phyloP scores from a whole-genome alignment of 2,888 invertebrate genomes.

The Spicauda simplicius region DNA sequence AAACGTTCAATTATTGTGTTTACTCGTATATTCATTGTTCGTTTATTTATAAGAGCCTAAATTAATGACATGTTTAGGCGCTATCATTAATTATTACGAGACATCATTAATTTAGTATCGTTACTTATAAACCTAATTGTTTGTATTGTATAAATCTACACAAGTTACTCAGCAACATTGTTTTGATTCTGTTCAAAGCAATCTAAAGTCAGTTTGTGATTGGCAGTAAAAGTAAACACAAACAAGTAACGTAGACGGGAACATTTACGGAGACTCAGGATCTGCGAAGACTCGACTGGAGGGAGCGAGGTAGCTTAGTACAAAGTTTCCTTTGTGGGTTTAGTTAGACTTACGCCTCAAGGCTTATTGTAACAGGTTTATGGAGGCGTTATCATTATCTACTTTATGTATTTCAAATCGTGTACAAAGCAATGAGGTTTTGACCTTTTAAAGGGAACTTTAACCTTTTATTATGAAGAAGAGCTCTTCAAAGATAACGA shows the following conservation, averaged over 20 bases:
- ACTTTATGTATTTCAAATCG: slow-evolving; percentile 11
- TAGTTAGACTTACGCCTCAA: slow-evolving; percentile 7
- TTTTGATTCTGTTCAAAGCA: neutral
- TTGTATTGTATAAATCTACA: neutral
- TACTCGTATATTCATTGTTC: too few species aligned
- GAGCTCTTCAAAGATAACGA: neutral
- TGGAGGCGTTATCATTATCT: slow-evolving; percentile 20
- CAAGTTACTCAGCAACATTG: neutral
- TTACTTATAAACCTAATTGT: neutral
- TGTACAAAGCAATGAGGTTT: neutral
- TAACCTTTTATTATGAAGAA: neutral
- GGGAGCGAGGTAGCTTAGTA: slow-evolving; percentile 4
- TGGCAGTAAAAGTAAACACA: slow-evolving; percentile 1
- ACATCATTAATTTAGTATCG: too few species aligned
- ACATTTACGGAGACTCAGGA: slow-evolving; percentile 3
- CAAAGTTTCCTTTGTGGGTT: slow-evolving; percentile 14
- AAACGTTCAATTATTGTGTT: neutral
- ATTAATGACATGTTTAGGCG: too few species aligned
- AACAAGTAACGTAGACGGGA: slow-evolving; percentile 8
- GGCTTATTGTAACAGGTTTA: slow-evolving; percentile 11
- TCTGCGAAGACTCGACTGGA: slow-evolving; percentile 12
- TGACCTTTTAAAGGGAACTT: neutral
- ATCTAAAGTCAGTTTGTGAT: slow-evolving; percentile 5
- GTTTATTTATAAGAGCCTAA: too few species aligned
- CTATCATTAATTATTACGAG: too few species aligned